Percentiles rank a stretch among this genome's conserved stretches.
Conservation (phyloP, 2,797 vertebrate genomes). For the Parotocinclus haroldoi region DNA sequence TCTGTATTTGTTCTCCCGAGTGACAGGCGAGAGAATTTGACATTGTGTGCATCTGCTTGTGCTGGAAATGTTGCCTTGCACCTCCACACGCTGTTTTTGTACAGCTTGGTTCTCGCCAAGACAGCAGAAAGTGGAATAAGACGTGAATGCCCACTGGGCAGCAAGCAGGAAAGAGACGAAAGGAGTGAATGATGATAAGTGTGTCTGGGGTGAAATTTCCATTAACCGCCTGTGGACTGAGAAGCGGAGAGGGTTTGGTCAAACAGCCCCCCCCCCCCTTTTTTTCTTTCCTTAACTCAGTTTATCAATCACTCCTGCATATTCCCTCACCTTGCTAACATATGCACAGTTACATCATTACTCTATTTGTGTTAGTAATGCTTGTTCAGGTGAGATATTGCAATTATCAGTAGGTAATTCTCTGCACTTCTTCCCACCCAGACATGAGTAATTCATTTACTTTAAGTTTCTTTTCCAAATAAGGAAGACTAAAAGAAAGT, state of each 20-base stretch:
- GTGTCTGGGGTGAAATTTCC: constrained; percentile 35
- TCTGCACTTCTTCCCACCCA: constrained; percentile 5
- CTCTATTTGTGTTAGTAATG: constrained; percentile 19
- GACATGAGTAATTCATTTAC: constrained; percentile 23
- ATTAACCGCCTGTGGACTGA: constrained; percentile 27
- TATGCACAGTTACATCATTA: constrained; percentile 11
- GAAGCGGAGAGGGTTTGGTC: constrained; percentile 18
- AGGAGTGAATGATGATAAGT: constrained; percentile 31
- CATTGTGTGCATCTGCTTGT: constrained; percentile 27
- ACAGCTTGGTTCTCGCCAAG: constrained; percentile 11
- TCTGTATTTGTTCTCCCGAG: constrained; percentile 9
- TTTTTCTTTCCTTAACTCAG: constrained; percentile 8
- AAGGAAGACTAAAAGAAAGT: constrained; percentile 18
- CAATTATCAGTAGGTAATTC: constrained; percentile 28
- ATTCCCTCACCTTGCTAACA: constrained; percentile 22
- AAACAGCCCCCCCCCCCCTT: background rate
- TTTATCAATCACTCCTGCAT: constrained; percentile 22
- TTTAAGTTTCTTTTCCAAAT: constrained; percentile 42
- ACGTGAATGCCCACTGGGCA: constrained; percentile 9
- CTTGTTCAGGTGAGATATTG: constrained; percentile 35
- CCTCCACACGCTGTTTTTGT: constrained; percentile 9
- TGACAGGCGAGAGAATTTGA: constrained; percentile 27
- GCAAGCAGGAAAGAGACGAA: constrained; percentile 6
- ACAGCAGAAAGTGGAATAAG: constrained; percentile 5
- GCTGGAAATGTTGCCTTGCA: constrained; percentile 5